Evolutionary conservation across 2,888 invertebrate species (phyloP), one percentile per base, ranked within the genome.

Genomic region (Leptogaster cylindrica): DNA sequence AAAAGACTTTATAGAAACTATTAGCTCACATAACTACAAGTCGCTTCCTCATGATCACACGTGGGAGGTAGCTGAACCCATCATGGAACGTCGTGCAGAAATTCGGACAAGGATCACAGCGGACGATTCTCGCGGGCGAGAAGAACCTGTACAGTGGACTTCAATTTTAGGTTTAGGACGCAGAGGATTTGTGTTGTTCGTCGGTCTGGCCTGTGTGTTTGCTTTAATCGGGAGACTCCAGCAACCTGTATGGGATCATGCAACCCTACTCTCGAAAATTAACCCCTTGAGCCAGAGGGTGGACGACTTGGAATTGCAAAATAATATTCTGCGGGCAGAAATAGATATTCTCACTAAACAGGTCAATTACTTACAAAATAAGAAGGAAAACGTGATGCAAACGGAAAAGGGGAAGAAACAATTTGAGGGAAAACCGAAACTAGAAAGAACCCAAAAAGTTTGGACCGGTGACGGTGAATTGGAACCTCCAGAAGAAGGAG

Each of bases 271-370:
- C 65, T 73, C 75, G 23, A 23, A 64, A 23, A 8, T 64, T 8
- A 10, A 46, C 7, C 8, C 36, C 14, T 1, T 67, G 8, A 14
- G 8, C 2, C 73, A 76, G 46, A 76, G 76, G 48, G 50, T 79
- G 16, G 71, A 64, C 2, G 76, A 77, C 6, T 70, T 79, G 65
- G 79, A 79, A 64, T 61, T 80, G 31, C 76, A 78, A 55, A 79
- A 79, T 67, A 79, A 78, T 71, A 71, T 79, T 7, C 76, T 79
- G 75, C 75, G 79, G 1, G 78, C 78, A 7, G 80, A 79, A 70
- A 78, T 79, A 50, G 79, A 79, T 66, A 74, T 79, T 33, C 72
- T 80, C 20, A 72, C 75, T n/a, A 78, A 77, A 55, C 77, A 80
- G 65, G 71, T 80, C 0, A 74, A 75, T 14, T 76, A 31, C n/a